Evolutionary conservation across 1,140 invertebrate species (phyloP).

Genomic region (Megalopta genalis): DNA sequence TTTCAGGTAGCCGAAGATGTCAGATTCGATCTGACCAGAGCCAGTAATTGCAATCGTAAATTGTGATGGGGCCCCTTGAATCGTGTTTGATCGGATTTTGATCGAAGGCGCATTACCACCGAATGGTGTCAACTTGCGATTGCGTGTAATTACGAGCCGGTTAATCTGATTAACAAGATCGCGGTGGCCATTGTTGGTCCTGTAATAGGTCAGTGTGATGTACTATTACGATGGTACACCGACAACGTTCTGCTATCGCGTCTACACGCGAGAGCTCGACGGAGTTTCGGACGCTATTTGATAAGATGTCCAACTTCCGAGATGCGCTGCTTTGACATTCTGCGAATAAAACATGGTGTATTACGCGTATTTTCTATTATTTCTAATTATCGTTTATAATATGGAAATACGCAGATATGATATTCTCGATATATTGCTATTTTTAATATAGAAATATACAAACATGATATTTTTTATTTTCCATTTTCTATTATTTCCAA

Average conservation of each 20-base stretch:
- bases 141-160: conserved; percentile 53
- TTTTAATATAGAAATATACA: too few relatives aligned
- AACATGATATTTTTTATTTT: too few relatives aligned
- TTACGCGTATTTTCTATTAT: too few relatives aligned
- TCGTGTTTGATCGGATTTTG: neutral
- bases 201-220: conserved; percentile 47
- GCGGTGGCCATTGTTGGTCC: conserved; percentile 25
- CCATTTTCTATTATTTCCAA: too few relatives aligned
- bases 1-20: too few relatives aligned
- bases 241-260: neutral
- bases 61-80: conserved; percentile 5
- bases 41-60: neutral
- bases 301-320: neutral
- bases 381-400: too few relatives aligned
- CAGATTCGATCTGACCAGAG: neutral
- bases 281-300: neutral
- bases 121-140: conserved; percentile 47
- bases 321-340: too few relatives aligned
- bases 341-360: too few relatives aligned
- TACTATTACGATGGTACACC: conserved; percentile 10
- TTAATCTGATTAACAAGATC: conserved; percentile 58
- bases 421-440: too few relatives aligned
- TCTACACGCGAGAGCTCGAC: neutral
- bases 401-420: too few relatives aligned
- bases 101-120: conserved; percentile 26